Evolutionary conservation across 2,888 invertebrate species (phyloP).

Genomic region (Bugula neritina): DNA sequence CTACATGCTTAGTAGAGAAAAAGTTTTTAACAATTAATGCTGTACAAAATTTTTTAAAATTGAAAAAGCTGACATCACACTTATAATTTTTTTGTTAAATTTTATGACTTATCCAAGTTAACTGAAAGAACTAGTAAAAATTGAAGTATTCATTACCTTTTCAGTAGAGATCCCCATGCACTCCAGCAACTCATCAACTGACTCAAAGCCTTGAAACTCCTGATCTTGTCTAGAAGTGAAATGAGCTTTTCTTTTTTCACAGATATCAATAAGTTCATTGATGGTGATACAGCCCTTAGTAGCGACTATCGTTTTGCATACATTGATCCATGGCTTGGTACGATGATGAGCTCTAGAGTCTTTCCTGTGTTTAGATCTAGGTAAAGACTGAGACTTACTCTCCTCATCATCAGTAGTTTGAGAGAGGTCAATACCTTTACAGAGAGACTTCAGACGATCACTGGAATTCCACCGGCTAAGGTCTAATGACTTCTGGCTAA

Average conservation of each 20-base stretch:
- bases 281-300: background rate
- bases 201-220: constrained; percentile 18
- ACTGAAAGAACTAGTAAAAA: no score
- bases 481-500: background rate
- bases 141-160: constrained; percentile 2
- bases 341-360: constrained; percentile 16
- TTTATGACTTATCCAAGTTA: no score
- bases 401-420: constrained; percentile 15
- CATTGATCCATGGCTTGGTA: constrained; percentile 20
- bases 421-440: constrained; percentile 5
- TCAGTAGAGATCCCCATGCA: background rate
- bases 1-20: no score
- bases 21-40: no score
- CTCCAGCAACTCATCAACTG: constrained; percentile 13
- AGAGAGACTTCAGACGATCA: constrained; percentile 9
- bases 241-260: constrained; percentile 22
- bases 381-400: background rate
- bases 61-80: no score
- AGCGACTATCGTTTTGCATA: background rate
- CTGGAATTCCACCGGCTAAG: background rate
- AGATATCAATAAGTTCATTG: constrained; percentile 15
- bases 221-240: constrained; percentile 17
- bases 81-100: no score
- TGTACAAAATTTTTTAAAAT: no score
- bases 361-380: background rate